Base-by-base conservation (phyloP, 2,888 invertebrate species). In the Bibio marci region DNA sequence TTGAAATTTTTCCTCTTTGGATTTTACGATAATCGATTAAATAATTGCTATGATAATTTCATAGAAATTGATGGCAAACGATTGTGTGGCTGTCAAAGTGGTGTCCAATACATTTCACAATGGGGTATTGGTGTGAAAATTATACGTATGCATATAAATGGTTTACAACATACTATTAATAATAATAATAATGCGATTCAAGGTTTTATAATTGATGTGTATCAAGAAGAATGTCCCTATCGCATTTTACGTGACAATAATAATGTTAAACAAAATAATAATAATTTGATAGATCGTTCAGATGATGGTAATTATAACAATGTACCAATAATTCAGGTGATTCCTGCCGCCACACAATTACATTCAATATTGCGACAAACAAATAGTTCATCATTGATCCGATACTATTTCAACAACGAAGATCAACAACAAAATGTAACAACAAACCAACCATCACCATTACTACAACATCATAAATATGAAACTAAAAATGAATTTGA, bases 1-100 rank as follows among this genome's bases (percentile, higher is more conserved):
- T 66, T 73, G 39, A 61, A 64, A 39, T 73, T 64, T 48, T 73
- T 72, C 44, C 65, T 64, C 47, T 54, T 69, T 27, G 72, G 70
- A 0, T 54, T 56, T 3, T 52, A 55, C 19, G 14, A 32, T 11
- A 36, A 31, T 26, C 22, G 22, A 6, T 4, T 4, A 22, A 22
- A 22, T 22, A 22, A 22, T 22, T 73, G 73, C 44, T 48, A 48
- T 0, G 58, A 63, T 12, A 70, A 70, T 7, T 67, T 62, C 47
- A 45, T 74, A 3, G 67, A 71, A 50, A 58, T 74, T 27, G 72
- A 71, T 47, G 69, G 67, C 0, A 65, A 65, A 48, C 57, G 62
- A 12, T 59, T 69, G 36, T 73, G 73, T 47, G 73, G 73, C 2
- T 74, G 73, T 46, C 64, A 63, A 37, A 65, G 63, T 3, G 56